A percentile compares a stretch with the other conserved stretches of the same genome.
phyloP scores from a whole-genome alignment of 2,888 invertebrate genomes.

The Aromia moschata region DNA sequence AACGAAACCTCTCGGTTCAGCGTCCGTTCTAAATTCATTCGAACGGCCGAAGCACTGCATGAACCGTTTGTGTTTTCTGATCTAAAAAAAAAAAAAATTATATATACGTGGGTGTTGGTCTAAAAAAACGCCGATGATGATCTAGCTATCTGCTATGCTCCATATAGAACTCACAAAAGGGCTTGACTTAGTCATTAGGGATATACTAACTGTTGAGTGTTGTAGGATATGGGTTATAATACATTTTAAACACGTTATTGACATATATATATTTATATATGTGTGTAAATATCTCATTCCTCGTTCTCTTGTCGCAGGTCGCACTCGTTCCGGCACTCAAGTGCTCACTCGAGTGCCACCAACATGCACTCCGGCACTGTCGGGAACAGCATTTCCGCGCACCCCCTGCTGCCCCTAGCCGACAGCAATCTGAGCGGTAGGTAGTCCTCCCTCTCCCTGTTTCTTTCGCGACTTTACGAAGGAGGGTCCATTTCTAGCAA shows the following conservation, averaged over 20 bases:
- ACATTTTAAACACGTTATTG: too few species aligned
- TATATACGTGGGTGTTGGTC: neutral
- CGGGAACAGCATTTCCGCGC: constrained; percentile 91
- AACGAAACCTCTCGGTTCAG: constrained; percentile 44
- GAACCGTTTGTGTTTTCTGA: constrained; percentile 28
- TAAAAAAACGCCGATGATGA: constrained; percentile 44
- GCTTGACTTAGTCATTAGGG: constrained; percentile 45
- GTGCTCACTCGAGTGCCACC: constrained; percentile 73
- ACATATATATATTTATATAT: too few species aligned
- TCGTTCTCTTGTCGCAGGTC: constrained; percentile 78
- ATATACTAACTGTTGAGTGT: constrained; percentile 48
- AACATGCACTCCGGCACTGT: constrained; percentile 75
- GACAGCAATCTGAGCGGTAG: constrained; percentile 68
- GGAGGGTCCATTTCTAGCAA: too few species aligned
- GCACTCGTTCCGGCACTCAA: constrained; percentile 91
- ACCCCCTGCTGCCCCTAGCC: constrained; percentile 91
- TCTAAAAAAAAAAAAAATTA: constrained; percentile 1
- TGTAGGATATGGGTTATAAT: too few species aligned
- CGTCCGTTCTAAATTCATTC: constrained; percentile 21
- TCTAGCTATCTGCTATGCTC: constrained; percentile 56
- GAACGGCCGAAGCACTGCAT: constrained; percentile 40
- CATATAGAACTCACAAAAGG: constrained; percentile 47
- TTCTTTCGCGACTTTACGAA: constrained; percentile 16
- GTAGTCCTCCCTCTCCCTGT: constrained; percentile 50
- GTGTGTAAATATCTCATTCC: constrained; percentile 55